Percentiles rank a stretch among this genome's conserved stretches.
phyloP scores from a whole-genome alignment of 92 coral and sea anemone genomes.

The Plumapathes pennacea region DNA sequence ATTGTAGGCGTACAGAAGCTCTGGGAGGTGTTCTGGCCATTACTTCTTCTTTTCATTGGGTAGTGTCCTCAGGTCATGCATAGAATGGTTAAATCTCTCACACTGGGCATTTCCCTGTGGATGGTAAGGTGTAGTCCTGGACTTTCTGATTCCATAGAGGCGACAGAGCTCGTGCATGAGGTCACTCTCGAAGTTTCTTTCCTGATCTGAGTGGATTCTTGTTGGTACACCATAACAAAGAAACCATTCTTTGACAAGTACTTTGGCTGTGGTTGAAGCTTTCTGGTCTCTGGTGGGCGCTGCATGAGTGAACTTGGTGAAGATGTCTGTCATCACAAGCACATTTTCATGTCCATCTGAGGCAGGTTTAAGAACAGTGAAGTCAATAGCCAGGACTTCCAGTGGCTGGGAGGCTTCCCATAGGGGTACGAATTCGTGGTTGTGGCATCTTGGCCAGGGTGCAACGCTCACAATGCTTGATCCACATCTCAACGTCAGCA shows the following conservation, averaged over 20 bases:
- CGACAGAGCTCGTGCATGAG: slow-evolving; percentile 51
- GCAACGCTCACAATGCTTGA: slow-evolving; percentile 47
- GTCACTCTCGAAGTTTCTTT: slow-evolving; percentile 52
- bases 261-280: slow-evolving; percentile 49
- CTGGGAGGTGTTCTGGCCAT: slow-evolving; percentile 64
- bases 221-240: slow-evolving; percentile 31
- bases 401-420: slow-evolving; percentile 46
- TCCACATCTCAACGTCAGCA: slow-evolving; percentile 37
- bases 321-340: slow-evolving; percentile 51
- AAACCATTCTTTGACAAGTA: slow-evolving; percentile 62
- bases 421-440: slow-evolving; percentile 33
- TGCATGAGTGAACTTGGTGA: slow-evolving; percentile 55
- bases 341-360: slow-evolving; percentile 50
- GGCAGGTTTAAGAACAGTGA: slow-evolving; percentile 45
- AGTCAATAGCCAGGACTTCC: slow-evolving; percentile 53
- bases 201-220: slow-evolving; percentile 64
- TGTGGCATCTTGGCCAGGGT: slow-evolving; percentile 44
- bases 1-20: slow-evolving; percentile 61
- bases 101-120: slow-evolving; percentile 63
- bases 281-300: slow-evolving; percentile 59
- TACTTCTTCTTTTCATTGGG: slow-evolving; percentile 40
- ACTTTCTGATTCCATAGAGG: slow-evolving; percentile 49
- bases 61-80: slow-evolving; percentile 55
- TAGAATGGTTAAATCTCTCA: slow-evolving; percentile 43
- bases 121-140: slow-evolving; percentile 63